phyloP scores from a whole-genome alignment of 2,797 vertebrate genomes.

The Erithacus rubecula region DNA sequence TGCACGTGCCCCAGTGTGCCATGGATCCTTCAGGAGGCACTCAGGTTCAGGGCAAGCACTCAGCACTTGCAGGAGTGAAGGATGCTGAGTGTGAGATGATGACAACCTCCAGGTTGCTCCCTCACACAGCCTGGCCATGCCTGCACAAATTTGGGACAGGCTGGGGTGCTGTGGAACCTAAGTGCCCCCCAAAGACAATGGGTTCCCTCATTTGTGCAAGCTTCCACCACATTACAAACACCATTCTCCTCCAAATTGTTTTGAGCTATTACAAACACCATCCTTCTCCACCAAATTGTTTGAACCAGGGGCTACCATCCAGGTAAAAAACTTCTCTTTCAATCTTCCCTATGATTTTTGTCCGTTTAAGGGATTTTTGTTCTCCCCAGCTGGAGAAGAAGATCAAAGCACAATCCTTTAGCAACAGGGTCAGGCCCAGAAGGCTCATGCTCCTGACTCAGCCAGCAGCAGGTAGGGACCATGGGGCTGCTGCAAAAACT shows the following conservation, averaged over 20 bases:
- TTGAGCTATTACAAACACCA: not conserved
- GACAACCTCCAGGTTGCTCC: not conserved
- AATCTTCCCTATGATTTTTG: not conserved
- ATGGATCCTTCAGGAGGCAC: not conserved
- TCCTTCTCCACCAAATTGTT: not conserved
- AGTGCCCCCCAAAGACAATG: not conserved
- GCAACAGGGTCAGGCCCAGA: not conserved
- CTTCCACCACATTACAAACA: not conserved
- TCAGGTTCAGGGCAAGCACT: not conserved
- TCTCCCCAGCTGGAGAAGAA: not conserved
- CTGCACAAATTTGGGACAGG: not conserved
- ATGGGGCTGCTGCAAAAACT: not conserved
- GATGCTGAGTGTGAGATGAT: not conserved
- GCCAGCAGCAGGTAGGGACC: not conserved
- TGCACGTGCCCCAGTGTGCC: rapidly evolving
- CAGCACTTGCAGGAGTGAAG: not conserved
- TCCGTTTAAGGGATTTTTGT: not conserved
- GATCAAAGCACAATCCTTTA: constrained; percentile 27
- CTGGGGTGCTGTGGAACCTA: not conserved
- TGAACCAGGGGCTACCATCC: not conserved
- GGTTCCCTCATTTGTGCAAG: not conserved
- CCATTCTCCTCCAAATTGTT: not conserved
- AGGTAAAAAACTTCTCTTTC: not conserved
- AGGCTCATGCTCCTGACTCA: not conserved
- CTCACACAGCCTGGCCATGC: not conserved